Evolutionary conservation across 1,140 invertebrate species (phyloP), one percentile per base, ranked within the genome.

Genomic region (Trichogramma pretiosum): DNA sequence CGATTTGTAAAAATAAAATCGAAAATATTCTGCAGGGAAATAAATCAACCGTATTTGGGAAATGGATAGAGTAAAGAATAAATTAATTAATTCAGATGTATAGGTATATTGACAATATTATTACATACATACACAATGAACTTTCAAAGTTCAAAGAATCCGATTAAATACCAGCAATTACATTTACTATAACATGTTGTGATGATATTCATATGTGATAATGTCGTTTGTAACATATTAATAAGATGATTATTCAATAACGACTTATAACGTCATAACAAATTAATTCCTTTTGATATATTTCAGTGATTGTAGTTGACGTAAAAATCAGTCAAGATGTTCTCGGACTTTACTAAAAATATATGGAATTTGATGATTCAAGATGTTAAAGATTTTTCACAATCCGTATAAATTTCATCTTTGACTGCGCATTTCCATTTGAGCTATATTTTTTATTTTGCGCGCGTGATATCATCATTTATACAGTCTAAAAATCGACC

Each of bases 81-180:
- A 26, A 36, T 38, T 38, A 43, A 49, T 35, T 45, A 23, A 47
- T 40, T 33, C 7, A 50, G 33, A 39, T 50, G 43, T 49, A 42
- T 50, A 49, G 14, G 8, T 46, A 35, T 58, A 53, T 57, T 57
- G 48, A 57, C 39, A 56, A 33, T 50, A 53, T 52, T 41, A 50
- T 51, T 57, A 54, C 49, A 57, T 55, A 55, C 47, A 37, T 57
- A 56, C 43, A 50, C 41, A 51, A 44, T 43, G 38, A 40, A 50
- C 49, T 52, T 16, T 34, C 22, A 32, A 39, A 47, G 49, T 57
- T 50, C 43, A 48, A 40, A 32, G 47, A 48, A 46, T 52, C 14
- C 14, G 37, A 49, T 53, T 44, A 48, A 45, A 52, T 46, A 45
- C 23, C 13, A 32, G n/a, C 36, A 45, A 43, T 45, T 45, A 53